Conservation (phyloP, 2,888 invertebrate genomes). For the Bedellia somnulentella region DNA sequence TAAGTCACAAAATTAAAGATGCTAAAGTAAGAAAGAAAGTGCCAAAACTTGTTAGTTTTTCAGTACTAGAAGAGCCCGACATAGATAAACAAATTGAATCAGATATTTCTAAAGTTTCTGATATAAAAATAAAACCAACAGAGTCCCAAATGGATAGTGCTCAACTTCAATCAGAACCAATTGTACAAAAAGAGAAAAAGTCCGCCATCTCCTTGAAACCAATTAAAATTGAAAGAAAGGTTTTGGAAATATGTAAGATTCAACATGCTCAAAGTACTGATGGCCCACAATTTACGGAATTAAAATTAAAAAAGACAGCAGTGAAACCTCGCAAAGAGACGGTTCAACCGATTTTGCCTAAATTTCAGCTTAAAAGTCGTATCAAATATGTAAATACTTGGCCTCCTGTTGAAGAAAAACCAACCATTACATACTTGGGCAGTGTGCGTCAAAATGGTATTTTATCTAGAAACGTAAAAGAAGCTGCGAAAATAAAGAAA, state of each 20-base stretch:
- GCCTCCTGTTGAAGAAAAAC: slow-evolving; percentile 60
- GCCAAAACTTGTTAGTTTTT: no score
- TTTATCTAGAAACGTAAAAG: slow-evolving; percentile 70
- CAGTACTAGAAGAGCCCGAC: no score
- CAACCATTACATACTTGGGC: slow-evolving; percentile 53
- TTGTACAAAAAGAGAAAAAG: no score
- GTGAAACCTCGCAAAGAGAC: slow-evolving; percentile 48
- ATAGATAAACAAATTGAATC: no score
- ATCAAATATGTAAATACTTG: slow-evolving; percentile 64
- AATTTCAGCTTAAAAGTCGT: slow-evolving; percentile 72
- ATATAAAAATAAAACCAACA: no score
- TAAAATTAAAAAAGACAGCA: slow-evolving; percentile 69
- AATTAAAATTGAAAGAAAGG: slow-evolving; percentile 65
- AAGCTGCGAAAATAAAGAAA: slow-evolving; percentile 66
- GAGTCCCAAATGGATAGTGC: no score
- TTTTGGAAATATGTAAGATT: slow-evolving; percentile 63
- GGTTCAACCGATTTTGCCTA: slow-evolving; percentile 55
- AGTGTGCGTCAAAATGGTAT: slow-evolving; percentile 66
- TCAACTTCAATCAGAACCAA: no score
- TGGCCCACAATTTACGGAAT: slow-evolving; percentile 65
- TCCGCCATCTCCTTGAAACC: no score
- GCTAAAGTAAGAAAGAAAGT: no score
- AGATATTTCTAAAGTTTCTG: no score
- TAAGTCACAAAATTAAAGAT: no score
- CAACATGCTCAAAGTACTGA: slow-evolving; percentile 65